These are phyloP conservation scores for Spea multiplicata DNA, from an alignment of 2,113 vertebrate genomes.

Conservation along the genomic window DNA sequence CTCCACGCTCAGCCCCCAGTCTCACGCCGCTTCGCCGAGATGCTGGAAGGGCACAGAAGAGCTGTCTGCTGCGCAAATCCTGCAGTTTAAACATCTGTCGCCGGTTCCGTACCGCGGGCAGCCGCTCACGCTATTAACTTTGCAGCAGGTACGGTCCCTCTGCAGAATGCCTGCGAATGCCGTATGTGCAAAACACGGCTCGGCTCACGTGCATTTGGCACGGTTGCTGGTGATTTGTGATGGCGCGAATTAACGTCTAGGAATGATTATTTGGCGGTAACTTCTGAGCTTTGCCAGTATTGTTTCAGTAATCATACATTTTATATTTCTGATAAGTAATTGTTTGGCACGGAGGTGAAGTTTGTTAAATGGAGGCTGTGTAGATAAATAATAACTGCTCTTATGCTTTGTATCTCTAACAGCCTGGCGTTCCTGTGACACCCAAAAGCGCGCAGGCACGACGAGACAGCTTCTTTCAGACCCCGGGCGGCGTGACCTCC, in stretches of 20 bases:
- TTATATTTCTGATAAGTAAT: too few relatives aligned
- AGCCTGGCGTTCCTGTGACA: conserved; percentile 73
- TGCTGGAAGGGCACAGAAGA: conserved; percentile 55
- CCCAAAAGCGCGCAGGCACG: conserved; percentile 68
- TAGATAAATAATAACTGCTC: too few relatives aligned
- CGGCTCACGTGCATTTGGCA: too few relatives aligned
- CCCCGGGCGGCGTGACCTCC: conserved; percentile 68
- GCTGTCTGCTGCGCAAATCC: conserved; percentile 62
- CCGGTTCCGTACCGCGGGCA: conserved; percentile 56
- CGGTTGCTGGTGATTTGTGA: too few relatives aligned
- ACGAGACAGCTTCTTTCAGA: conserved; percentile 81
- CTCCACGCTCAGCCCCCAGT: conserved; percentile 58
- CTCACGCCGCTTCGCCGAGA: conserved; percentile 52
- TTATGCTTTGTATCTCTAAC: conserved; percentile 9
- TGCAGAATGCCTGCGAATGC: background rate
- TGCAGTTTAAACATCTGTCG: conserved; percentile 64
- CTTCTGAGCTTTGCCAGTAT: too few relatives aligned
- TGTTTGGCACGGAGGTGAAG: too few relatives aligned
- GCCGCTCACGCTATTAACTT: conserved; percentile 57
- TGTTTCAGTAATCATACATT: too few relatives aligned
- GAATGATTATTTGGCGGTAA: too few relatives aligned
- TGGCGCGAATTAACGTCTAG: too few relatives aligned
- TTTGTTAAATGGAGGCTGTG: too few relatives aligned
- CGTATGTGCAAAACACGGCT: too few relatives aligned
- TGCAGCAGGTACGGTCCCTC: conserved; percentile 65